Evolutionary conservation across 2,888 invertebrate species (phyloP), one percentile per base, ranked within the genome.

Genomic region (Drosophila formosana): DNA sequence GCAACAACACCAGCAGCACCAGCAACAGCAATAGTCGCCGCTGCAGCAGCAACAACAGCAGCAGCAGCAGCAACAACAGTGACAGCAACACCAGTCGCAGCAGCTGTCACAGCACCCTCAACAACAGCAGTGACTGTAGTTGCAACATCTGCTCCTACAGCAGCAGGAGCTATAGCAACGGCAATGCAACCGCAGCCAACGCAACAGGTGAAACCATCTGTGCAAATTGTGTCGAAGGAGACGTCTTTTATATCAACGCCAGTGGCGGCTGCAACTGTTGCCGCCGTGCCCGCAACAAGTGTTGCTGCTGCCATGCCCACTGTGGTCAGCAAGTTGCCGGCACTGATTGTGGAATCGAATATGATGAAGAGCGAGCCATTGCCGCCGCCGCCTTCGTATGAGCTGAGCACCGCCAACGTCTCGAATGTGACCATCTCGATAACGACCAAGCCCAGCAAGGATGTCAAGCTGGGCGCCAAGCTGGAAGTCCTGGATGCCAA

Each of bases 241-340:
- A 94, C 94, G 2, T 94, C 94, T 3, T 94, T 94, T 82, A 93
- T 94, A 83, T 95, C 94, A 0, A 93, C 93, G 75, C 93, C 88
- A 37, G 75, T 60, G 13, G 47, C 41, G 5, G 9, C 28, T 6
- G 1, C 41, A 58, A 65, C 37, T n/a, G 45, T 52, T 1, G 46
- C 61, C 2, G 50, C 58, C 2, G 28, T 51, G 39, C 56, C 69
- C 25, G 51, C 49, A 13, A 46, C 26, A 9, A 45, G 13, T 25
- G 51, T 64, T 6, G 56, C 52, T 3, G 50, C 53, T 6, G 58
- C 58, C 7, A 30, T 64, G 41, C 58, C 63, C 26, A 56, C 52
- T 7, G 69, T 70, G 26, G 78, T 68, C 3, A 77, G 55, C 11
- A 77, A 80, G 34, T 51, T 71, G 71, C 66, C 75, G 6, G 13